Evolutionary conservation across 2,113 vertebrate genomes (phyloP).

Genomic region (Raphicerus campestris): DNA sequence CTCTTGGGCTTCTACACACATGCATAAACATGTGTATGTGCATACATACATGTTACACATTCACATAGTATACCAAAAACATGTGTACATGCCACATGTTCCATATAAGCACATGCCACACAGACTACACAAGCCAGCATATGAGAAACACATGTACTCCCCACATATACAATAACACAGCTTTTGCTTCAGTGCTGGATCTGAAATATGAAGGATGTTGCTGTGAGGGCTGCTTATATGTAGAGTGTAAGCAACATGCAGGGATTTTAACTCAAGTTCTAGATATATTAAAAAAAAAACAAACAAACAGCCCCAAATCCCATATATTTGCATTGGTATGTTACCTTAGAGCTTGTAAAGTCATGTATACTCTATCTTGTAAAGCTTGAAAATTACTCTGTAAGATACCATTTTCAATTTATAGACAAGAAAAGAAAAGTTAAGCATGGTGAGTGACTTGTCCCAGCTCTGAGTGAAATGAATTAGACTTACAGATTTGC

Average conservation of each 20-base stretch:
- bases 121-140: neutral
- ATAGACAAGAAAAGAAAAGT: neutral
- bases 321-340: neutral
- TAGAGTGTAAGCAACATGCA: conserved; percentile 3
- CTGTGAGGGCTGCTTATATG: neutral
- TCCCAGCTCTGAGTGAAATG: neutral
- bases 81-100: neutral
- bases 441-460: neutral
- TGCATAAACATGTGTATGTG: neutral
- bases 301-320: neutral
- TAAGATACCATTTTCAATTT: neutral
- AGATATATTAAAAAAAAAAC: neutral
- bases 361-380: neutral
- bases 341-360: neutral
- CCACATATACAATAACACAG: neutral
- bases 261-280: neutral
- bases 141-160: neutral
- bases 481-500: neutral
- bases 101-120: neutral
- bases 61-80: neutral
- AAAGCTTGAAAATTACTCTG: neutral
- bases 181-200: neutral
- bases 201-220: neutral
- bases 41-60: neutral
- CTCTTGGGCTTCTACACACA: neutral